Percentiles rank a stretch among this genome's conserved stretches.
phyloP scores from a whole-genome alignment of 2,888 invertebrate species.

The Brachycybe producta region DNA sequence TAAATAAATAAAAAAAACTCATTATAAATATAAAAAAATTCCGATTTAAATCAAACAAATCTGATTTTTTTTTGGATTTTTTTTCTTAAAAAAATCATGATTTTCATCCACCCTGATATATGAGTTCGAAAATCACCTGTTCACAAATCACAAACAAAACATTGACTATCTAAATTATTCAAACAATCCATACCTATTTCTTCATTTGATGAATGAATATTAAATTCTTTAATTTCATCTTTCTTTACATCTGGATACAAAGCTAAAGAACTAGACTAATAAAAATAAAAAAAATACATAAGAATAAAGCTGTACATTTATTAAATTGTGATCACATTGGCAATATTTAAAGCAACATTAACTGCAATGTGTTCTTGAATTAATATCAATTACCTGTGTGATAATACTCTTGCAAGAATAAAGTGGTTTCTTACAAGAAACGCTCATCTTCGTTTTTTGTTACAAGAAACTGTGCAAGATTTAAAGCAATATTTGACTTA shows the following conservation, averaged over 20 bases:
- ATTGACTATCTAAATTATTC: background rate
- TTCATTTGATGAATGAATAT: background rate
- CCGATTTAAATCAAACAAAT: no score
- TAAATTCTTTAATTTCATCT: slow-evolving; percentile 3
- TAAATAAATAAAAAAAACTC: no score
- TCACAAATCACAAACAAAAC: background rate
- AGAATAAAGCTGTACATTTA: background rate
- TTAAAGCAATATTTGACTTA: background rate
- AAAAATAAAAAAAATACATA: background rate
- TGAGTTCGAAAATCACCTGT: background rate
- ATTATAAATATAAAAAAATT: no score
- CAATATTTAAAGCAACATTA: background rate
- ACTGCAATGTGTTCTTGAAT: no score
- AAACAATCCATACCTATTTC: background rate
- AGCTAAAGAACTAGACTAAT: background rate
- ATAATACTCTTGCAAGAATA: no score
- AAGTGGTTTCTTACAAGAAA: no score
- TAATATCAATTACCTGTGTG: no score
- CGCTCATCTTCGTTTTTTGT: no score
- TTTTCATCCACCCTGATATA: no score
- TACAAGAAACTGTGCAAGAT: no score
- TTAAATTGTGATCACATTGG: background rate
- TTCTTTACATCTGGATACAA: slow-evolving; percentile 9
- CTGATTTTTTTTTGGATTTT: no score
- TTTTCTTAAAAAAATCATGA: no score